phyloP scores from a whole-genome alignment of 2,888 invertebrate genomes.

The Podabrus alpinus region DNA sequence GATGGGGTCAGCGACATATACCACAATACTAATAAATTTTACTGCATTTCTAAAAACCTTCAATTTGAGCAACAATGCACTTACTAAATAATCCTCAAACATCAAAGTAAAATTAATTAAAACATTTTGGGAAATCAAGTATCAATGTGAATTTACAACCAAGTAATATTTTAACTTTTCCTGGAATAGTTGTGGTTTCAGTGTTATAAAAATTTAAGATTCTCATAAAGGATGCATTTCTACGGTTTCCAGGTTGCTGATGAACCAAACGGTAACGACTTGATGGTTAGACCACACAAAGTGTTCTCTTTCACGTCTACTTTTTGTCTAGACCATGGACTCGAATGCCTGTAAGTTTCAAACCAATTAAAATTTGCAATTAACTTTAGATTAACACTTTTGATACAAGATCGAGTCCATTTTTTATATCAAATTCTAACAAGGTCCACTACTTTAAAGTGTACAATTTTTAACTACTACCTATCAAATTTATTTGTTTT shows the following conservation, averaged over 20 bases:
- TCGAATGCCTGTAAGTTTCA: not conserved
- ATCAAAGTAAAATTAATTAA: not conserved
- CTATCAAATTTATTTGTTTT: not conserved
- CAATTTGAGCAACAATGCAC: not conserved
- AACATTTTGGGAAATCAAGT: too few species aligned
- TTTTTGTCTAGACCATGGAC: constrained; percentile 12
- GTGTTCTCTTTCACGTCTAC: constrained; percentile 14
- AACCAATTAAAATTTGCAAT: not conserved
- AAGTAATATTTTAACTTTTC: not conserved
- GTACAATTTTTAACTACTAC: not conserved
- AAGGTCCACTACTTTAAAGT: not conserved
- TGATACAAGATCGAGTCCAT: not conserved
- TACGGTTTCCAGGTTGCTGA: not conserved
- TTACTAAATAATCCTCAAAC: too few species aligned
- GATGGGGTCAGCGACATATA: not conserved
- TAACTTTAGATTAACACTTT: not conserved
- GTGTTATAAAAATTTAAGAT: not conserved
- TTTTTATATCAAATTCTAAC: not conserved
- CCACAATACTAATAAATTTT: not conserved
- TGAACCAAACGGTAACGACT: not conserved
- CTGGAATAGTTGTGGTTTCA: not conserved
- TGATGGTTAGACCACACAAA: constrained; percentile 11
- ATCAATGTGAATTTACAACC: not conserved
- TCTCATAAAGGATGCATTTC: not conserved
- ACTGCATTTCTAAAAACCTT: not conserved